Conservation (phyloP, 1,140 invertebrate species). For the Orussus abietinus region DNA sequence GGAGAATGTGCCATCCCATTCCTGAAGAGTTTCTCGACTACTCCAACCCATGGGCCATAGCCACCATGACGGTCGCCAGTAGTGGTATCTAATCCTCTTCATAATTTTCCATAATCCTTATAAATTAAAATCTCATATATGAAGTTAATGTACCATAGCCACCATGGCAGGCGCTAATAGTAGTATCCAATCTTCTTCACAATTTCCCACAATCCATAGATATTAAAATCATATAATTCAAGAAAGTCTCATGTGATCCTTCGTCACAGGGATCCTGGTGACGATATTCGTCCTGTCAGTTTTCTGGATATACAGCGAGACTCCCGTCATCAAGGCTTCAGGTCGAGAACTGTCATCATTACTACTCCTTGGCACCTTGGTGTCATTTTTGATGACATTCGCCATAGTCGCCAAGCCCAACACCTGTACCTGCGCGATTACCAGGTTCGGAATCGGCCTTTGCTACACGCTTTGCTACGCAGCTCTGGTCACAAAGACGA, state of each 20-base stretch:
- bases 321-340: conserved; percentile 60
- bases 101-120: too few species aligned
- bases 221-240: too few species aligned
- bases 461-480: conserved; percentile 59
- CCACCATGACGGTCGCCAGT: conserved; percentile 50
- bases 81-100: conserved; percentile 31
- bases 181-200: too few species aligned
- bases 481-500: conserved; percentile 60
- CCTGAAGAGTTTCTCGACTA: conserved; percentile 57
- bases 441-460: conserved; percentile 57
- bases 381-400: conserved; percentile 59
- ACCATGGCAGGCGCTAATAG: too few species aligned
- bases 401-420: conserved; percentile 55
- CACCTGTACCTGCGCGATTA: conserved; percentile 50
- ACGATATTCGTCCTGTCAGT: conserved; percentile 63
- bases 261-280: conserved; percentile 42
- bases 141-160: too few species aligned
- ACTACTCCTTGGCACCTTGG: conserved; percentile 48
- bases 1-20: conserved; percentile 52
- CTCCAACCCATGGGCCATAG: conserved; percentile 57
- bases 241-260: too few species aligned
- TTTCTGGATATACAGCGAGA: conserved; percentile 57
- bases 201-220: too few species aligned
- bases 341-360: conserved; percentile 51
- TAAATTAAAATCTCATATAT: too few species aligned